A percentile compares a stretch with the other conserved stretches of the same genome.
phyloP scores from a whole-genome alignment of 1,140 invertebrate species.

The Thaumatotibia leucotreta region DNA sequence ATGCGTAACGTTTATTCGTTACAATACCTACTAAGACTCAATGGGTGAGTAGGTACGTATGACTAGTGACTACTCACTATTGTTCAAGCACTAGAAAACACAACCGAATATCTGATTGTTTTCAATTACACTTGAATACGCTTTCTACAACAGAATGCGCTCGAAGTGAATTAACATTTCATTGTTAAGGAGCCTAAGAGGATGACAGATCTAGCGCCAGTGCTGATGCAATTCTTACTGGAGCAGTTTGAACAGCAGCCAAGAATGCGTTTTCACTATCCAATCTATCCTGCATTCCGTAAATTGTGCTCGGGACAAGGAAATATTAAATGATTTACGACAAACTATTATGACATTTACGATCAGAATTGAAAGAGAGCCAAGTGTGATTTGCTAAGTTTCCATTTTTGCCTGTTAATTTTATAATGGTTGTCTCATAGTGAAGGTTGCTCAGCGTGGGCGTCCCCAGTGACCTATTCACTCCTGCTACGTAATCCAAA shows the following conservation, averaged over 20 bases:
- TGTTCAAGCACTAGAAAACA: too few relatives aligned
- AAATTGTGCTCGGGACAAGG: background rate
- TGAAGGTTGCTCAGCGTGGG: too few relatives aligned
- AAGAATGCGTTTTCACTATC: slow-evolving; percentile 21
- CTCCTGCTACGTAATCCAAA: too few relatives aligned
- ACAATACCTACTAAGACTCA: background rate
- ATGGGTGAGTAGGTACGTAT: too few relatives aligned
- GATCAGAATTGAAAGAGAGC: background rate
- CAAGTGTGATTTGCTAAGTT: background rate
- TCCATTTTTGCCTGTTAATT: too few relatives aligned
- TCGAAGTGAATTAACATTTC: background rate
- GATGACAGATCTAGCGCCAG: slow-evolving; percentile 22
- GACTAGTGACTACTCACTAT: too few relatives aligned
- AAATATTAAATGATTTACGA: background rate
- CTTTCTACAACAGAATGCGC: too few relatives aligned
- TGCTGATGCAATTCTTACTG: slow-evolving; percentile 8
- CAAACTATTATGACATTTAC: background rate
- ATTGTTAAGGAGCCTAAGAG: background rate
- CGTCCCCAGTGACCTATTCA: too few relatives aligned
- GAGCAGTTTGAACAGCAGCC: slow-evolving; percentile 27
- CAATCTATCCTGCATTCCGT: background rate
- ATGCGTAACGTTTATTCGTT: background rate
- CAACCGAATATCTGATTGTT: too few relatives aligned
- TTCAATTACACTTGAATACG: too few relatives aligned
- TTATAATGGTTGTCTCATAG: too few relatives aligned